A percentile compares a stretch with the other conserved stretches of the same genome.
Evolutionary conservation across 2,113 vertebrate species (phyloP).

Genomic region (Cephalophus harveyi): DNA sequence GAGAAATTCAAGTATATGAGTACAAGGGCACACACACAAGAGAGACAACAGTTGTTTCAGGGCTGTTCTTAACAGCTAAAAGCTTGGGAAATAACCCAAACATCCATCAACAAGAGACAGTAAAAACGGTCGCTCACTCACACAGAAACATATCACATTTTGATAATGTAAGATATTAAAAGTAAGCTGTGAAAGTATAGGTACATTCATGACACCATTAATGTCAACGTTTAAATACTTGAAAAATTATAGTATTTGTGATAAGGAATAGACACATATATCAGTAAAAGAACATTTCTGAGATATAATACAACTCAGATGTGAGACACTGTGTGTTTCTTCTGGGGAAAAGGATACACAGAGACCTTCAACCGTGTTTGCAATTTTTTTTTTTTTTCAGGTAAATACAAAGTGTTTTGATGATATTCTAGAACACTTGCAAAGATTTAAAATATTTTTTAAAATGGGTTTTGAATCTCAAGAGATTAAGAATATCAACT

Average conservation of each 20-base stretch:
- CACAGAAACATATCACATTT: neutral
- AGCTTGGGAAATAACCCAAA: neutral
- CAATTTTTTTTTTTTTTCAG: neutral
- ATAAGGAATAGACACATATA: neutral
- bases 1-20: neutral
- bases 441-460: neutral
- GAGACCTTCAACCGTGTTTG: neutral
- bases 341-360: neutral
- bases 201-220: neutral
- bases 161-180: neutral
- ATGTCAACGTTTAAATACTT: neutral
- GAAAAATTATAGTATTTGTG: neutral
- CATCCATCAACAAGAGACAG: neutral
- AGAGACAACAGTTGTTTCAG: neutral
- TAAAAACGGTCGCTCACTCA: neutral
- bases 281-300: neutral
- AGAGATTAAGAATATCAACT: neutral
- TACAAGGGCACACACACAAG: neutral
- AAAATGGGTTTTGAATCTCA: neutral
- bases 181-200: neutral
- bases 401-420: neutral
- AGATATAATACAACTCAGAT: neutral
- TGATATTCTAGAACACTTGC: neutral
- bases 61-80: neutral
- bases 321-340: neutral